Conservation (phyloP, 2,797 vertebrate species). For the Danio jaintianensis region DNA sequence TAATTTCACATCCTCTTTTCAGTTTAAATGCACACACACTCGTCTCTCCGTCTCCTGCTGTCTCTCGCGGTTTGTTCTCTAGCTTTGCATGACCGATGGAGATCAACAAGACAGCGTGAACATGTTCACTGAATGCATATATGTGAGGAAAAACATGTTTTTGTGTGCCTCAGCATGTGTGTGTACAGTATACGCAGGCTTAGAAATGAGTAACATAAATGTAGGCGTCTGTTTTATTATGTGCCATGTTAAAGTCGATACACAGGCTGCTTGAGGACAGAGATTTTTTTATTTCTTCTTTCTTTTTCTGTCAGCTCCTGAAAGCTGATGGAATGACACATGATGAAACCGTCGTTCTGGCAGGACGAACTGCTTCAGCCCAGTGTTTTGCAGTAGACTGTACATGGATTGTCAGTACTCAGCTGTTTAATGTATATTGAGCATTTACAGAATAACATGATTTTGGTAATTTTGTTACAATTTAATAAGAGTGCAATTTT, state of each 20-base stretch:
- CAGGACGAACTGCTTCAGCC: slow-evolving; percentile 25
- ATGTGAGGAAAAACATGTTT: background rate
- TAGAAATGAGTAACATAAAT: background rate
- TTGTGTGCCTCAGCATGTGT: slow-evolving; percentile 15
- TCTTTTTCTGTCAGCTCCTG: background rate
- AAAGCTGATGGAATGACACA: slow-evolving; percentile 6
- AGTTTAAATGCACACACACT: slow-evolving; percentile 5
- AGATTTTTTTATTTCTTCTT: slow-evolving; percentile 2
- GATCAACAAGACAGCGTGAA: background rate
- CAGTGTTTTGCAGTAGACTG: slow-evolving; percentile 6
- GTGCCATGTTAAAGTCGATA: slow-evolving; percentile 21
- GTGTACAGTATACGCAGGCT: background rate
- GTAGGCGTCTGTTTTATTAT: background rate
- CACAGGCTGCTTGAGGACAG: background rate
- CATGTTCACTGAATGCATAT: background rate
- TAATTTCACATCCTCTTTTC: slow-evolving; percentile 2
- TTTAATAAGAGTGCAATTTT: too few species aligned
- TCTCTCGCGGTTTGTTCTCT: background rate
- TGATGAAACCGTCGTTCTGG: slow-evolving; percentile 20
- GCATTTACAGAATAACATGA: too few species aligned
- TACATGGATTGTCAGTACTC: too few species aligned
- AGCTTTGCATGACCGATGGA: slow-evolving; percentile 6
- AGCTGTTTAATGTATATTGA: too few species aligned
- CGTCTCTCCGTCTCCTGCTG: background rate
- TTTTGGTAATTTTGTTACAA: too few species aligned